Conservation (phyloP, 2,113 vertebrate species). For the Scalopus aquaticus region DNA sequence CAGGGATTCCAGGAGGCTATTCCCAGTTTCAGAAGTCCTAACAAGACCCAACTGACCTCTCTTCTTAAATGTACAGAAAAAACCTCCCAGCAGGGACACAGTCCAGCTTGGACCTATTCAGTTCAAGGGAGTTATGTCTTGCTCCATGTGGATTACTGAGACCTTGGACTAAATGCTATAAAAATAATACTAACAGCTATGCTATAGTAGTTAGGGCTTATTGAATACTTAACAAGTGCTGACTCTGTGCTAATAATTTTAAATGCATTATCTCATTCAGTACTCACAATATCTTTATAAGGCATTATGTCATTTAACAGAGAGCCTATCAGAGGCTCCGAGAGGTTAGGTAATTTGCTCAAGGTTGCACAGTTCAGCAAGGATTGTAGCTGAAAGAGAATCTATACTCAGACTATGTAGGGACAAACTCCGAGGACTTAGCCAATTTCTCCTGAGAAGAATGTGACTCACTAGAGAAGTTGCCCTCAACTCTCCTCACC, state of each 20-base stretch:
- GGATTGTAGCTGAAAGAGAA: neutral
- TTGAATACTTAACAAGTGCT: neutral
- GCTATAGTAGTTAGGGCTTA: neutral
- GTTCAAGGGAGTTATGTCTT: neutral
- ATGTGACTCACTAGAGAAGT: neutral
- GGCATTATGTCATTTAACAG: neutral
- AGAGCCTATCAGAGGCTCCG: neutral
- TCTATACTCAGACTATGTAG: neutral
- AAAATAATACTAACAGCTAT: neutral
- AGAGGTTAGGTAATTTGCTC: neutral
- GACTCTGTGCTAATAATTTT: neutral
- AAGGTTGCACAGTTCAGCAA: neutral
- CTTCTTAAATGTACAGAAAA: neutral
- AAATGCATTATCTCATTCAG: neutral
- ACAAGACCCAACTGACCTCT: neutral
- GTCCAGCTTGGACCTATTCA: neutral
- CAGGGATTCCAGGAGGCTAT: neutral
- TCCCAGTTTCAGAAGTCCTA: neutral
- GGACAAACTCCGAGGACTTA: neutral
- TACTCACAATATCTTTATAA: neutral
- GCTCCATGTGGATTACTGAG: neutral
- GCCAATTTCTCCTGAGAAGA: neutral
- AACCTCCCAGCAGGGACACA: neutral
- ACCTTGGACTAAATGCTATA: neutral
- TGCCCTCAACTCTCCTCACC: neutral